These are phyloP conservation scores for Chydorus sphaericus DNA, from an alignment of 2,888 invertebrate genomes.

Conservation along the genomic window DNA sequence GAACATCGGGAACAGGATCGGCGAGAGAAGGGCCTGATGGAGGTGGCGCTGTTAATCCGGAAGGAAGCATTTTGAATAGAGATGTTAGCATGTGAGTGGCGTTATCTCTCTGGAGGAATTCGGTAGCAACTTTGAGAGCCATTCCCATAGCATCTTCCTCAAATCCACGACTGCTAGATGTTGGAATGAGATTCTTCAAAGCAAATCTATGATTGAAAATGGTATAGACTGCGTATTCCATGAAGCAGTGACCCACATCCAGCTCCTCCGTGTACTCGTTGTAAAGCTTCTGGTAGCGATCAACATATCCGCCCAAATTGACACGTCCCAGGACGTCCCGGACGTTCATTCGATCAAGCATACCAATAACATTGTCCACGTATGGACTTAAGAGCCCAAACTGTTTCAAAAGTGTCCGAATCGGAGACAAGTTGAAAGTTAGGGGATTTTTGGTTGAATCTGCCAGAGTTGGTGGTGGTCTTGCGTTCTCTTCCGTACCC, in stretches of 20 bases:
- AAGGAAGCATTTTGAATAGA: neutral
- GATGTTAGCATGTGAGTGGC: neutral
- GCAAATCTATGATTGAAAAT: conserved; percentile 6
- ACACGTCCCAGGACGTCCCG: neutral
- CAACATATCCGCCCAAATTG: neutral
- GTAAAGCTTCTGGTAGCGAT: neutral
- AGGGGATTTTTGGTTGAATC: neutral
- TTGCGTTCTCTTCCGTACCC: neutral
- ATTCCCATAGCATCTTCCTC: neutral
- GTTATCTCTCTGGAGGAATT: neutral
- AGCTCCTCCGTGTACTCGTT: neutral
- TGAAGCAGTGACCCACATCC: neutral
- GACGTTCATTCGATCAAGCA: neutral
- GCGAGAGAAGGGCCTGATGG: neutral
- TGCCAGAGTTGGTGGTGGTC: neutral
- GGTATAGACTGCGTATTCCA: neutral
- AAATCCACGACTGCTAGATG: neutral
- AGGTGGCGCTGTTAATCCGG: neutral
- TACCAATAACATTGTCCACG: neutral
- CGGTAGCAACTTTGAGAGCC: neutral
- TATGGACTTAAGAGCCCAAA: neutral
- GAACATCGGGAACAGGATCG: neutral
- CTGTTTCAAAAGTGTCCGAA: neutral
- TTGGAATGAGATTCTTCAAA: neutral
- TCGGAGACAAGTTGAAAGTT: neutral